Conservation (phyloP, 2,113 vertebrate genomes). For the Fukomys damarensis region DNA sequence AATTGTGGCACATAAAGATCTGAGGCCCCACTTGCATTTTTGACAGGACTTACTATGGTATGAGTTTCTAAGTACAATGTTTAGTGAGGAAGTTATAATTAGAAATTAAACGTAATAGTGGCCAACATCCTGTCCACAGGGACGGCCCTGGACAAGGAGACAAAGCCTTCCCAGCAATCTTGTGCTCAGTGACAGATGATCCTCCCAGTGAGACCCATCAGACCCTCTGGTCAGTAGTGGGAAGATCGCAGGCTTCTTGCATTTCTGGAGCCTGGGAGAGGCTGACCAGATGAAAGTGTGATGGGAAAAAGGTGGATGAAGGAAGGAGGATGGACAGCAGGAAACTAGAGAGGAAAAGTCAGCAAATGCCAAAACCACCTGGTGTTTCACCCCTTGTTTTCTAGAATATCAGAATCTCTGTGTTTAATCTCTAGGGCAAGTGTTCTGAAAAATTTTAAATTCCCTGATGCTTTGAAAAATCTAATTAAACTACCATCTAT, state of each 20-base stretch:
- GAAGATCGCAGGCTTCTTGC: neutral
- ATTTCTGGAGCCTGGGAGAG: neutral
- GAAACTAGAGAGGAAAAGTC: neutral
- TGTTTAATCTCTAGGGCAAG: neutral
- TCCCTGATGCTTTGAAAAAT: neutral
- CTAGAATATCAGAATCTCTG: neutral
- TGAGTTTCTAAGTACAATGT: neutral
- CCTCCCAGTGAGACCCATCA: too few species aligned
- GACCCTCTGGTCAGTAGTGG: fast-evolving
- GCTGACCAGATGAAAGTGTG: neutral
- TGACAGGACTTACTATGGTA: neutral
- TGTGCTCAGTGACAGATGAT: fast-evolving
- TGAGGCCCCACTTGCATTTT: neutral
- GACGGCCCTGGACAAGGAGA: neutral
- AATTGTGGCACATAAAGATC: neutral
- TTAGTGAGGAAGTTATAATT: neutral
- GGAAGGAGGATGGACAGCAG: neutral
- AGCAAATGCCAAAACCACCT: fast-evolving
- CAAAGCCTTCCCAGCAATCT: neutral
- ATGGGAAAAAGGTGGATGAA: neutral
- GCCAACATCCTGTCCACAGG: fast-evolving
- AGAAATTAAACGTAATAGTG: neutral
- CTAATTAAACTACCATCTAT: neutral
- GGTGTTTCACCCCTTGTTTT: too few species aligned
- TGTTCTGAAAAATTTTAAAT: neutral